phyloP scores from a whole-genome alignment of 35 echinoderm and acorn worm genomes.

The Eucidaris tribuloides region DNA sequence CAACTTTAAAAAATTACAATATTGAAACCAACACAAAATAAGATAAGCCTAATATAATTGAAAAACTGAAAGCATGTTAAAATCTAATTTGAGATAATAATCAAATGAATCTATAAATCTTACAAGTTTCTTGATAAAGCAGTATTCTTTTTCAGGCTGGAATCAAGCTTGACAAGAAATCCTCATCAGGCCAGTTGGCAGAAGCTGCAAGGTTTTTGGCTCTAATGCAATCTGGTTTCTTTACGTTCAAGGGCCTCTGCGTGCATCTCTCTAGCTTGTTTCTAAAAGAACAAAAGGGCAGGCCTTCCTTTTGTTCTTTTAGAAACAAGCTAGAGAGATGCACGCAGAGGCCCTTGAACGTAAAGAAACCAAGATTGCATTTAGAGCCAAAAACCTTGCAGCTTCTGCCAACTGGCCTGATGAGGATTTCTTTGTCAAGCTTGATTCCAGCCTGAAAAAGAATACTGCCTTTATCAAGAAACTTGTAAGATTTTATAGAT shows the following conservation, averaged over 20 bases:
- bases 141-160: slow-evolving; percentile 97
- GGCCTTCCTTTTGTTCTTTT: not conserved
- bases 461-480: slow-evolving; percentile 97
- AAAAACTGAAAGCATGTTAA: no score
- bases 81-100: no score
- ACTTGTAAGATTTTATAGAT: slow-evolving; percentile 60
- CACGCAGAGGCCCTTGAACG: slow-evolving; percentile 60
- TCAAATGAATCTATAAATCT: slow-evolving; percentile 15
- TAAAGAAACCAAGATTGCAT: slow-evolving; percentile 50
- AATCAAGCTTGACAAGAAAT: slow-evolving; percentile 84
- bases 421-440: slow-evolving; percentile 83
- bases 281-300: slow-evolving; percentile 45
- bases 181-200: slow-evolving; percentile 82
- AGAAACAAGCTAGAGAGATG: slow-evolving; percentile 87
- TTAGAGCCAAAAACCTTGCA: slow-evolving; percentile 69
- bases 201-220: slow-evolving; percentile 70
- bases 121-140: slow-evolving; percentile 98
- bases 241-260: slow-evolving; percentile 66
- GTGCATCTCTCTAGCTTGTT: slow-evolving; percentile 72
- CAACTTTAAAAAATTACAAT: no score
- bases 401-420: slow-evolving; percentile 78
- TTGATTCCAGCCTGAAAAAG: slow-evolving; percentile 97
- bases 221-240: slow-evolving; percentile 46
- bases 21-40: no score
- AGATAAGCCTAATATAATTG: no score